Base-by-base conservation (phyloP, 1,140 invertebrate species). In the Anoplophora glabripennis region DNA sequence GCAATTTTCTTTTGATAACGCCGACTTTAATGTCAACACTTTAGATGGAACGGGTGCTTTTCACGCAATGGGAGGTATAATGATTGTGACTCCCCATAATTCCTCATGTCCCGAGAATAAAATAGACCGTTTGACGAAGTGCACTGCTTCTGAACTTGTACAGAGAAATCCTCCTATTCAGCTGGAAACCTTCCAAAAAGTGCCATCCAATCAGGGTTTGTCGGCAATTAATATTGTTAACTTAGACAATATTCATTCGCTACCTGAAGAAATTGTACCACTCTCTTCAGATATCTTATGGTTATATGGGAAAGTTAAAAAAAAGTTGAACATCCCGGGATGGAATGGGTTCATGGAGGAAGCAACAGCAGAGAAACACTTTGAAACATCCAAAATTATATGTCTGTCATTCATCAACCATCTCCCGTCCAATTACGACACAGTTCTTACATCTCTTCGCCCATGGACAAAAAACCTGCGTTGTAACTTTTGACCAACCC, bases 1-100 rank as follows among this genome's bases (percentile, higher is more conserved):
- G 21, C 73, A 76, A 61, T 74, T 69, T 49, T 65, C 72, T 21
- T 71, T 66, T 58, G 74, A 77, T 56, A 75, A 74, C 62, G 67
- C 72, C 4, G 73, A 74, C 59, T 59, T 64, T 42, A 74, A 74
- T 57, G 53, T 64, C 5, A 40, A 64, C 36, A 70, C 65, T 44
- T n/a, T 69, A 11, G 59, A 65, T 59, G 62, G 69, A 10, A 11
- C 48, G 11, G 17, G 18, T 36, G 67, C 60, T 46, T 64, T 64
- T 28, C 66, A 65, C 48, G 38, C 7, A n/a, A 59, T 68, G 59
- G 61, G 65, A 21, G 59, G 55, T 9, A 57, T 57, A 3, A 2
- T 3, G 37, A 40, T 8, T 40, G 37, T 40, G 2, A 40, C 37
- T n/a, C 37, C 37, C 8, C 37, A n/a, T 37, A n/a, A 37, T 37